These are phyloP conservation scores for Liopterus haemorrhoidalis DNA, from an alignment of 2,888 invertebrate genomes.

Conservation along the genomic window DNA sequence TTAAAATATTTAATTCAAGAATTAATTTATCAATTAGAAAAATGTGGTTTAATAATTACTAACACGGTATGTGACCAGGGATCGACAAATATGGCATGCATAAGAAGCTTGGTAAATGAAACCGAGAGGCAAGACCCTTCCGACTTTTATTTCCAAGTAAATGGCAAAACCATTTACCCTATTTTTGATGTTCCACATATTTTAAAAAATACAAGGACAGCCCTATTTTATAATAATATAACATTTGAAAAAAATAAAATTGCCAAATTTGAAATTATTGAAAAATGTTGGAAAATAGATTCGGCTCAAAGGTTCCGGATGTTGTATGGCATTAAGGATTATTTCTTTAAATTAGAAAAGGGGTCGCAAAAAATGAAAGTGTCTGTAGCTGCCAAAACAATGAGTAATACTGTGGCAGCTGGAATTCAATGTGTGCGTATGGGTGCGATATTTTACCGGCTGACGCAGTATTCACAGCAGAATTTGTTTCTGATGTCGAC, in stretches of 20 bases:
- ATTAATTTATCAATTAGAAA: not conserved
- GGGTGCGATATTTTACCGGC: constrained; percentile 14
- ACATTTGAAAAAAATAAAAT: too few species aligned
- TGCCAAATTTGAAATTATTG: too few species aligned
- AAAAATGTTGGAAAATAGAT: not conserved
- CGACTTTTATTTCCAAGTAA: too few species aligned
- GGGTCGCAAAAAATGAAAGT: constrained; percentile 23
- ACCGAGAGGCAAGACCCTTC: too few species aligned
- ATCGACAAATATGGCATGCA: too few species aligned
- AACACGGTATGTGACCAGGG: too few species aligned
- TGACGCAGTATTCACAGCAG: constrained; percentile 20
- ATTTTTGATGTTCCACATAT: too few species aligned
- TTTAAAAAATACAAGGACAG: too few species aligned
- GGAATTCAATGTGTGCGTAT: constrained; percentile 17
- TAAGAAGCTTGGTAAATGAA: too few species aligned
- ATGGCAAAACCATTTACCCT: too few species aligned
- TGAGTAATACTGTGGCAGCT: constrained; percentile 22
- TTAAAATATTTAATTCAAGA: not conserved
- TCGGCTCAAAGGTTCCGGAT: not conserved
- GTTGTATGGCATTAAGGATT: not conserved
- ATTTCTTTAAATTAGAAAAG: not conserved
- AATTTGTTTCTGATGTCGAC: constrained; percentile 20
- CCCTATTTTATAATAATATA: too few species aligned
- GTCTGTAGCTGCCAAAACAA: constrained; percentile 17
- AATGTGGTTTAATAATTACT: too few species aligned